Evolutionary conservation across 2,113 vertebrate genomes (phyloP), one percentile per base, ranked within the genome.

Genomic region (Poicephalus gulielmi): DNA sequence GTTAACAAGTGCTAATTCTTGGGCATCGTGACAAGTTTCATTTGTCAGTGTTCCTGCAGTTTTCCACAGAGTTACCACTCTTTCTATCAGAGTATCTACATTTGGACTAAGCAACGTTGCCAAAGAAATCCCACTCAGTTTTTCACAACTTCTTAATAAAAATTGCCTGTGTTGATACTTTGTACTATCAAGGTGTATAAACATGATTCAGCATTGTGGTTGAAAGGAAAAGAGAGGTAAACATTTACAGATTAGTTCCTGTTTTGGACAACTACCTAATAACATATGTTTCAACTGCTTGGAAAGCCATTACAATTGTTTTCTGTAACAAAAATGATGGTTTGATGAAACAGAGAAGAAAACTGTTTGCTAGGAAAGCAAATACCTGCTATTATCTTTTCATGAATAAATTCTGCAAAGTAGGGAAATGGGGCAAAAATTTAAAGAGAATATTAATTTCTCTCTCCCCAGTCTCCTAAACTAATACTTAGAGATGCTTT

Each of bases 21-120:
- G 89, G 87, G 95, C 93, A 81, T 79, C 71, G 73, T 96, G 90
- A 94, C 93, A 94, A 94, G 44, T 90, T 96, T 94, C 67, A 94
- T 94, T 97, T 88, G 88, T 95, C 87, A 94, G 52, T 33, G 41
- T 96, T 94, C 60, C 77, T 83, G 84, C 85, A 96, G 85, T 87
- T 88, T 97, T 97, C 94, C 79, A 84, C 76, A 77, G 67, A 92
- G 55, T 69, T 90, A 24, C 52, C 31, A 37, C 47, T 83, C 39
- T 71, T 93, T 88, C 27, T 53, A 49, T 81, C 69, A 91, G 86
- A 31, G 13, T n/a, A 91, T 62, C 47, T 64, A 39, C 87, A 90
- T 86, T 94, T 94, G 55, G 49, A 76, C 47, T 92, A 44, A 66
- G 9, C 2, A 63, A 62, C 44, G 62, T 66, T 96, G 86, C 93